phyloP scores from a whole-genome alignment of 1,140 invertebrate genomes.

The Sipha flava region DNA sequence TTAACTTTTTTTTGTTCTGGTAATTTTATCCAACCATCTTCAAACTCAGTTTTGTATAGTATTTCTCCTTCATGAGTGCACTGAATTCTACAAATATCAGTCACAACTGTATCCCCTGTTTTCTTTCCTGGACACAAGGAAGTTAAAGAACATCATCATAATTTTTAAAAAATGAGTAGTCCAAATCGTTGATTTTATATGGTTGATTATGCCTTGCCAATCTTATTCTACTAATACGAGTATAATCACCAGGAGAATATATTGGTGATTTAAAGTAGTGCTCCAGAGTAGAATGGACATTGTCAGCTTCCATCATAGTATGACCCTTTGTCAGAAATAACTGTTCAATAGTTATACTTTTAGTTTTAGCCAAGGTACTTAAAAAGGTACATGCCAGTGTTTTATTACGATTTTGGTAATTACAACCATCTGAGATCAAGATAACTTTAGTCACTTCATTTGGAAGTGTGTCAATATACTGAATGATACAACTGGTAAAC shows the following conservation, averaged over 20 bases:
- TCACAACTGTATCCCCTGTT: conserved; percentile 29
- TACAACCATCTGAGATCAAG: background rate
- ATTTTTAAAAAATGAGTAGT: conserved; percentile 11
- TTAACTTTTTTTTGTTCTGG: too few relatives aligned
- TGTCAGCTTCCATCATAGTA: conserved; percentile 42
- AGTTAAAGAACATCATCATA: conserved; percentile 1
- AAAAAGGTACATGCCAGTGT: too few relatives aligned
- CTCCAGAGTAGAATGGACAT: conserved; percentile 34
- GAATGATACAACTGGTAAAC: conserved; percentile 5
- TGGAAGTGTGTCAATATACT: background rate
- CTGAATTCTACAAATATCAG: background rate
- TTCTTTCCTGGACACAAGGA: conserved; percentile 32
- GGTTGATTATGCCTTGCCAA: background rate
- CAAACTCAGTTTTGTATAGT: background rate
- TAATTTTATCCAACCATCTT: background rate
- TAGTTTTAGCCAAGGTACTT: background rate
- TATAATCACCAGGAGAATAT: conserved; percentile 32
- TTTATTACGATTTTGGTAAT: background rate
- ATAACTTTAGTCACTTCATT: background rate
- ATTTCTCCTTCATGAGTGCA: background rate
- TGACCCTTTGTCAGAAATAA: conserved; percentile 39
- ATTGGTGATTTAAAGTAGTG: conserved; percentile 31
- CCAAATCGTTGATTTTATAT: background rate
- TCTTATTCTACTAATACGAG: conserved; percentile 21
- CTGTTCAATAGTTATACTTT: background rate